These are phyloP conservation scores for Excalfactoria chinensis DNA, from an alignment of 2,113 vertebrate species.

Conservation along the genomic window DNA sequence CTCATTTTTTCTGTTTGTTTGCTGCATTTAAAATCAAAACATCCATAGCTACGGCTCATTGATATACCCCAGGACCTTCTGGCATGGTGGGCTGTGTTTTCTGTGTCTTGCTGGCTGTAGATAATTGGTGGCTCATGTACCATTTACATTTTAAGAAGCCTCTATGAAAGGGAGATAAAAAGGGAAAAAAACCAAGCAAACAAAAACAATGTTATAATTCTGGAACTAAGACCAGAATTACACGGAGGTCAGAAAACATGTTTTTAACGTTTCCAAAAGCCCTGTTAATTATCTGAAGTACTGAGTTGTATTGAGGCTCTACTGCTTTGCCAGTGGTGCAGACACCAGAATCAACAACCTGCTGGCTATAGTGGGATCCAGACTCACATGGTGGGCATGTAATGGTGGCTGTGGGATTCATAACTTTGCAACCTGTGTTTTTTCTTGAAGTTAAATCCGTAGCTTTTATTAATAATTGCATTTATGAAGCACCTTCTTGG, in stretches of 20 bases:
- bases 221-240: background rate
- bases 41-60: background rate
- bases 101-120: background rate
- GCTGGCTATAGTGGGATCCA: background rate
- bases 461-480: conserved; percentile 43
- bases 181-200: too few species aligned
- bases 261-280: background rate
- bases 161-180: background rate
- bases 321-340: background rate
- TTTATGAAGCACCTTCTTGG: background rate
- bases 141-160: background rate
- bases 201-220: background rate
- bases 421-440: background rate
- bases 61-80: background rate
- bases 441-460: conserved; percentile 23
- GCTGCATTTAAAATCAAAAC: background rate
- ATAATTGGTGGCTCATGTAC: background rate
- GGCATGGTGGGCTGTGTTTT: background rate
- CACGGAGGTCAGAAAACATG: background rate
- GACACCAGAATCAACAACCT: background rate
- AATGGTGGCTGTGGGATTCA: background rate
- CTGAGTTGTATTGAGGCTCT: background rate
- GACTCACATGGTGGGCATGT: background rate
- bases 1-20: background rate
- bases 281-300: background rate